Conservation (phyloP, 2,113 vertebrate genomes). For the Atractosteus spatula region DNA sequence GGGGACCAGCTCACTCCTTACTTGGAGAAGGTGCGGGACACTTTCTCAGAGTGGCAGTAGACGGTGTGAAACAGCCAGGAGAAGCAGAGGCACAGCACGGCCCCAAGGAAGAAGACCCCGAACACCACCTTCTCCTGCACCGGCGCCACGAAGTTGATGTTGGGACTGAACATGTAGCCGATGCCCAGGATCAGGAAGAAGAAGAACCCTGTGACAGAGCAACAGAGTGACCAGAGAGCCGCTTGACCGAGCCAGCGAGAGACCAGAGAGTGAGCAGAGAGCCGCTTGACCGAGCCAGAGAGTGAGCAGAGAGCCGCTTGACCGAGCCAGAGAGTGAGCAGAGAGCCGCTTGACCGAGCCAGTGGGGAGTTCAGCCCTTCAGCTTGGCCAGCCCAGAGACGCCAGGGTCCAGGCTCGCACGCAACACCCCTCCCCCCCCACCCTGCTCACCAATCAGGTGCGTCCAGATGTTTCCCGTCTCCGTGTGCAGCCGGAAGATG, state of each 20-base stretch:
- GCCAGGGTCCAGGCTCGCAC: neutral
- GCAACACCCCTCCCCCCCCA: no score
- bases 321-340: neutral
- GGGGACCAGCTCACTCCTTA: slow-evolving; percentile 35
- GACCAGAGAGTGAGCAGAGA: neutral
- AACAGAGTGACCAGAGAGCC: neutral
- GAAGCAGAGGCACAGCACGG: slow-evolving; percentile 48
- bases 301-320: no score
- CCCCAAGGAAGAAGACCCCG: slow-evolving; percentile 49
- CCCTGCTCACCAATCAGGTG: slow-evolving; percentile 36
- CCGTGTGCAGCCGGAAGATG: slow-evolving; percentile 56
- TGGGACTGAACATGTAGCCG: slow-evolving; percentile 47
- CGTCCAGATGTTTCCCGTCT: slow-evolving; percentile 57
- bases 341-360: neutral
- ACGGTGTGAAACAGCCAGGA: slow-evolving; percentile 71
- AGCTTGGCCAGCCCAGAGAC: neutral
- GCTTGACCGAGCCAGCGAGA: neutral
- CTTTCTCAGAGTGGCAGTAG: slow-evolving; percentile 78
- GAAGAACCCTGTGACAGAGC: slow-evolving; percentile 34
- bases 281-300: neutral
- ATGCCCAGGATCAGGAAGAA: slow-evolving; percentile 46
- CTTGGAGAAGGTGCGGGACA: slow-evolving; percentile 78
- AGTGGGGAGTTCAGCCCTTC: no score
- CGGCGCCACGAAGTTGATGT: slow-evolving; percentile 46
- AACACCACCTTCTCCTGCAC: slow-evolving; percentile 53